Evolutionary conservation across 92 coral and sea anemone species (phyloP), one percentile per base, ranked within the genome.

Genomic region (Heliopora coerulea): DNA sequence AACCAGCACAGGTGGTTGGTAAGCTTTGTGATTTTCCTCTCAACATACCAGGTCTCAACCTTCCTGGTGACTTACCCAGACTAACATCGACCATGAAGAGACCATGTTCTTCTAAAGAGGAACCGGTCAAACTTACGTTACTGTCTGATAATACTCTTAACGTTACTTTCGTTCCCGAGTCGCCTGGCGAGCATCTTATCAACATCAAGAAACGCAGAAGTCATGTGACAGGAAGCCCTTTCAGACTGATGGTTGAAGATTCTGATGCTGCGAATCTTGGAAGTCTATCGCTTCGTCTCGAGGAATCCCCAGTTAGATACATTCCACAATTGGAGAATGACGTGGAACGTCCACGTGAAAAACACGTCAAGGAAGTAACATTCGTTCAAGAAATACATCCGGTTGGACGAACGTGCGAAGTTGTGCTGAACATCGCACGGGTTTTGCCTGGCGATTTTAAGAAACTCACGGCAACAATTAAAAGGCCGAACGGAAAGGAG

Each of bases 211-310:
- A 91, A 82, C 75, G 82, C 42, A 88, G 87, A 33, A 70, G 69
- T 27, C 95, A 91, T 56, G 97, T 91, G 31, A 80, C 88, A 64
- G 97, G 97, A 42, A 91, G 97, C 57, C 97, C 97, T 49, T 91
- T 91, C 81, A 88, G 95, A 24, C 91, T 91, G 4, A 91, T 91
- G 97, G 97, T 91, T 70, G 88, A 89, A 54, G 97, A 90, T 42
- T 92, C 97, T 24, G 97, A 92, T 44, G 90, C 97, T 19, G 92
- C 97, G 56, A 82, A 92, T 33, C 62, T 83, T 0, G 19, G 97
- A 89, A 73, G 73, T 3, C 58, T 50, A 6, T 17, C 21, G 20
- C 8, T 50, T 3, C 6, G 3, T 50, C 58, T 50, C 20, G 58
- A 50, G 58, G 26, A 50, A 7, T 17, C 17, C 6, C 58, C 58